These are phyloP conservation scores for Chelidonichthys spinosus DNA, from an alignment of 2,797 vertebrate genomes.

Conservation along the genomic window DNA sequence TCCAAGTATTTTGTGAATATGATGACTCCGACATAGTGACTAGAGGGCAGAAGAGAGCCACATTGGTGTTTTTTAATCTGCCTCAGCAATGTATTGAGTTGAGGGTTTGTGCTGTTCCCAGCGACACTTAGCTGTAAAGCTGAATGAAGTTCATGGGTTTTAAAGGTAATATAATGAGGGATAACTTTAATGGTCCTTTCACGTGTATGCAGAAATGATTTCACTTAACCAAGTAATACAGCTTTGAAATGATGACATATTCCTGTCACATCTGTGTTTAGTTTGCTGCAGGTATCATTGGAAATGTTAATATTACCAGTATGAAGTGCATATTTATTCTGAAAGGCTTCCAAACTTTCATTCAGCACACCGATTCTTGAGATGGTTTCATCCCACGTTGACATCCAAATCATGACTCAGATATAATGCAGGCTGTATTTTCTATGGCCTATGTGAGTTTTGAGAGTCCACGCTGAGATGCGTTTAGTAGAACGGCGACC, in stretches of 20 bases:
- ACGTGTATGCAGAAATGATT: slow-evolving; percentile 36
- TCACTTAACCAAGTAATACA: slow-evolving; percentile 31
- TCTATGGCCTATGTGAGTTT: slow-evolving; percentile 62
- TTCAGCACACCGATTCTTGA: slow-evolving; percentile 46
- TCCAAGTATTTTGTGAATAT: slow-evolving; percentile 53
- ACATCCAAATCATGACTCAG: slow-evolving; percentile 70
- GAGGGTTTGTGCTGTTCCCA: slow-evolving; percentile 23
- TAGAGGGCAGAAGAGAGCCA: slow-evolving; percentile 81
- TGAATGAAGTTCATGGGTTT: slow-evolving; percentile 28
- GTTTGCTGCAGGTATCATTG: slow-evolving; percentile 68
- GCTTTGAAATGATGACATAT: slow-evolving; percentile 51
- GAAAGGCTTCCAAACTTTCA: slow-evolving; percentile 61
- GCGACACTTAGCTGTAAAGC: slow-evolving; percentile 35
- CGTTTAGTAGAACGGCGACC: slow-evolving; percentile 73
- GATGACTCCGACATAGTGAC: slow-evolving; percentile 41
- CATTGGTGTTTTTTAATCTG: slow-evolving; percentile 25
- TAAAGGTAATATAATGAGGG: slow-evolving; percentile 46
- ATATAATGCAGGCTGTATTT: slow-evolving; percentile 52
- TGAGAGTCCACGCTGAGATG: slow-evolving; percentile 70
- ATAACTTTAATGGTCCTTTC: slow-evolving; percentile 53
- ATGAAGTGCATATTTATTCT: slow-evolving; percentile 49
- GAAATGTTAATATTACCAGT: slow-evolving; percentile 63
- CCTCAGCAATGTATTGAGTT: slow-evolving; percentile 31
- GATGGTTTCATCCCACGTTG: slow-evolving; percentile 32
- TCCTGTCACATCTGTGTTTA: slow-evolving; percentile 67